Base-by-base conservation (phyloP, 1,140 invertebrate genomes). In the Alviniconcha marisindica region DNA sequence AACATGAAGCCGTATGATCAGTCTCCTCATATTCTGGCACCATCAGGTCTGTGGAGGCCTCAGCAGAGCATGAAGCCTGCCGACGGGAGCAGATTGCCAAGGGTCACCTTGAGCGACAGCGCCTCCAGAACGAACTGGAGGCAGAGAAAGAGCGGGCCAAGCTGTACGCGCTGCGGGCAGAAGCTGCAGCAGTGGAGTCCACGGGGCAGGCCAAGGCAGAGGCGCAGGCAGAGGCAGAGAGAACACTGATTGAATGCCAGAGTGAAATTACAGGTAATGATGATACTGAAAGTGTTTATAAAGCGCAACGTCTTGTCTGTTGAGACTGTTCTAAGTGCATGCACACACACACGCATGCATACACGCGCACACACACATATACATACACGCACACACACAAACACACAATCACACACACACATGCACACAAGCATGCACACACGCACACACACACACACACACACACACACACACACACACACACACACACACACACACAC, bases 121-220 rank as follows among this genome's bases (percentile, higher is more conserved):
- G 89, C 83, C 84, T 92, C 12, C 12, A 51, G 5, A 91, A 90
- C 74, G 90, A 92, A 81, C 88, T 88, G 73, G 88, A 90, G 15
- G 83, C 90, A 12, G 90, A 92, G 82, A 88, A 83, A 60, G 90
- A 88, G 56, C 81, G 91, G 21, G 83, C 86, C 76, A 88, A 88
- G 78, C 66, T 92, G 71, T 84, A 90, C 51, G 87, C 91, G 54
- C 83, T 92, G 24, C 84, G 87, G 24, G 89, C 90, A 15, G 74
- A 89, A 36, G 85, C 90, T 12, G 87, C 89, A 15, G 90, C 90
- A 36, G 88, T 91, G 0, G 90, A 91, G 63, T 90, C 89, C 33
- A 88, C 89, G n/a, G 91, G 91, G 28, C 91, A 92, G 69, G 90
- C 91, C 18, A 90, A 87, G 31, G 91, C 91, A 24, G 91, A 92